These are phyloP conservation scores for Haliclona indistincta DNA, from an alignment of 37 sponge, comb jelly and placozoan species.

Conservation along the genomic window DNA sequence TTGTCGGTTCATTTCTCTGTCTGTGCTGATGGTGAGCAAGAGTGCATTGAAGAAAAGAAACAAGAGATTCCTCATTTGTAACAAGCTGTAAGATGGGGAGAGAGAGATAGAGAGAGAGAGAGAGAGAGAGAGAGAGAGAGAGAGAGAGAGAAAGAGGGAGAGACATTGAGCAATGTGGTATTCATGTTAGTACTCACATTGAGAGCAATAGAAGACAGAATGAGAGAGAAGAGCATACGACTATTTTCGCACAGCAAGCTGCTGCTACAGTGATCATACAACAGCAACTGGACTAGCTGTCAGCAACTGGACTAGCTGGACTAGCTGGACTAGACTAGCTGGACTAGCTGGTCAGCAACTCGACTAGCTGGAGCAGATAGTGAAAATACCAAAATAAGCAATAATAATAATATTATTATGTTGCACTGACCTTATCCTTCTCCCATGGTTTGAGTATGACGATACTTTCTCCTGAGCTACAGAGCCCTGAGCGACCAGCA, in stretches of 20 bases:
- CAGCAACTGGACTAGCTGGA: too few species aligned
- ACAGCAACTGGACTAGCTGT: too few species aligned
- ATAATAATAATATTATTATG: too few species aligned
- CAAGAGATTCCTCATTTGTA: too few species aligned
- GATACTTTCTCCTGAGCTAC: conserved; percentile 79
- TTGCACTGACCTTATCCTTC: conserved; percentile 53
- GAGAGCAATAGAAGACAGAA: conserved; percentile 60
- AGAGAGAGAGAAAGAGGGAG: background rate
- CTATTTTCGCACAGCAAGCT: conserved; percentile 34
- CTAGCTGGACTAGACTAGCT: too few species aligned
- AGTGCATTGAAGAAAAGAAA: conserved; percentile 57
- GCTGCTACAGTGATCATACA: conserved; percentile 69
- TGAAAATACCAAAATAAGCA: too few species aligned
- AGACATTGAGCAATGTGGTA: background rate
- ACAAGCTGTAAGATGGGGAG: too few species aligned
- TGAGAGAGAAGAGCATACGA: conserved; percentile 39
- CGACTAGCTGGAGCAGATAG: too few species aligned
- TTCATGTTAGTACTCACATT: conserved; percentile 29
- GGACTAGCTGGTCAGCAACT: too few species aligned
- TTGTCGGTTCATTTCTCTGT: conserved; percentile 8
- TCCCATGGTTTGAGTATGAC: conserved; percentile 58
- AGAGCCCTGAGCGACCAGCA: conserved; percentile 91
- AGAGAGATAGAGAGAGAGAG: background rate
- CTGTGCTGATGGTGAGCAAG: conserved; percentile 52
- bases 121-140: background rate